Conservation (phyloP, 1,140 invertebrate genomes). For the Lethrus apterus region DNA sequence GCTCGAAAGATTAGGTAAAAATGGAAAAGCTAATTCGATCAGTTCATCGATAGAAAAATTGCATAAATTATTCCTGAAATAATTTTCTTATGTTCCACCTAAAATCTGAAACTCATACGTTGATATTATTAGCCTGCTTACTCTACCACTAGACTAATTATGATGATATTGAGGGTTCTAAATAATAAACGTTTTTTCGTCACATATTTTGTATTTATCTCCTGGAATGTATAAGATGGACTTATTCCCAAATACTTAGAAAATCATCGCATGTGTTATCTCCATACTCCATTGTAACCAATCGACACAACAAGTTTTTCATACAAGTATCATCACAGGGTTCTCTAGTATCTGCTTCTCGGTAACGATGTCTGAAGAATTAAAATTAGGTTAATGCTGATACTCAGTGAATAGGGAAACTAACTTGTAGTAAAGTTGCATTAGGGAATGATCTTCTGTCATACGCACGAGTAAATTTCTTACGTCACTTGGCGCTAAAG, state of each 20-base stretch:
- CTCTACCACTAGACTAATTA: too few species aligned
- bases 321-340: constrained; percentile 1
- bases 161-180: too few species aligned
- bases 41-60: too few species aligned
- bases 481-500: constrained; percentile 44
- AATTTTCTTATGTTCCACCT: too few species aligned
- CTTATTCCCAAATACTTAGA: background rate
- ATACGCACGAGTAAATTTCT: constrained; percentile 41
- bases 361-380: background rate
- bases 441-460: background rate
- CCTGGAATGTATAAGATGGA: background rate
- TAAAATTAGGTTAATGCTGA: background rate
- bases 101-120: too few species aligned
- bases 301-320: constrained; percentile 2
- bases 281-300: constrained; percentile 1
- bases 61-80: too few species aligned
- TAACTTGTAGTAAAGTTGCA: constrained; percentile 5
- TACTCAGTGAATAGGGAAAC: too few species aligned
- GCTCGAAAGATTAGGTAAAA: too few species aligned
- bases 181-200: too few species aligned
- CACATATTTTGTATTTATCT: background rate
- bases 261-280: constrained; percentile 5
- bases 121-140: too few species aligned
- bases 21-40: too few species aligned
- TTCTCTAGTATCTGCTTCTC: constrained; percentile 1